Evolutionary conservation across 2,888 invertebrate species (phyloP).

Genomic region (Lampropteryx suffumata): DNA sequence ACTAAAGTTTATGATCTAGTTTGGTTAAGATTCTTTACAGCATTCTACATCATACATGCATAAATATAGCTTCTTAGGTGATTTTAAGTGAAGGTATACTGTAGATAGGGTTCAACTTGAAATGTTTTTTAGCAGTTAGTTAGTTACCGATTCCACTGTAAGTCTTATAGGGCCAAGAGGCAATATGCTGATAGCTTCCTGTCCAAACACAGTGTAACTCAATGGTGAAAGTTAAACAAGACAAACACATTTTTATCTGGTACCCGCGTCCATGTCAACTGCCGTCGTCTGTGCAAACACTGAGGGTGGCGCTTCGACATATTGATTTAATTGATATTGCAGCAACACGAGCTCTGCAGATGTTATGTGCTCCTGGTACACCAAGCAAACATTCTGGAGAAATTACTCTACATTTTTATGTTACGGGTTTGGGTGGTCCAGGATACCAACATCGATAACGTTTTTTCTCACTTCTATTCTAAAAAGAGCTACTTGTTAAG

Average conservation of each 20-base stretch:
- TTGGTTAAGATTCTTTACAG: conserved; percentile 1
- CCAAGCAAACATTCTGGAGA: conserved; percentile 28
- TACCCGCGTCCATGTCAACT: conserved; percentile 64
- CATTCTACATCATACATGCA: neutral
- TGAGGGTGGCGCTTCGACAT: conserved; percentile 62
- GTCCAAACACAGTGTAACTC: conserved; percentile 52
- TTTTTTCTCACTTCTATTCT: conserved; percentile 5
- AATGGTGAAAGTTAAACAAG: conserved; percentile 67
- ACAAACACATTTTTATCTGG: conserved; percentile 77
- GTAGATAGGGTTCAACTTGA: too few species aligned
- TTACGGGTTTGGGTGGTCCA: conserved; percentile 3
- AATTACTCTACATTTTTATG: conserved; percentile 19
- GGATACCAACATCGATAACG: conserved; percentile 1
- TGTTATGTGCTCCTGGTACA: conserved; percentile 51
- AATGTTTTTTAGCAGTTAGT: conserved; percentile 15
- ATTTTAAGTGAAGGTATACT: too few species aligned
- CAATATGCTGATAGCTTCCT: conserved; percentile 45
- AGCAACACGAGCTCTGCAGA: conserved; percentile 47
- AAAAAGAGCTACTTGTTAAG: conserved; percentile 5
- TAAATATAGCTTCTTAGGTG: too few species aligned
- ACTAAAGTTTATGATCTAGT: neutral
- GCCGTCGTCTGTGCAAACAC: conserved; percentile 63
- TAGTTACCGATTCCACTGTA: conserved; percentile 31
- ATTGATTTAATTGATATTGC: conserved; percentile 70
- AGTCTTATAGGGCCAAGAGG: conserved; percentile 26